Evolutionary conservation across 2,888 invertebrate genomes (phyloP).

Genomic region (Orchestes rusci): DNA sequence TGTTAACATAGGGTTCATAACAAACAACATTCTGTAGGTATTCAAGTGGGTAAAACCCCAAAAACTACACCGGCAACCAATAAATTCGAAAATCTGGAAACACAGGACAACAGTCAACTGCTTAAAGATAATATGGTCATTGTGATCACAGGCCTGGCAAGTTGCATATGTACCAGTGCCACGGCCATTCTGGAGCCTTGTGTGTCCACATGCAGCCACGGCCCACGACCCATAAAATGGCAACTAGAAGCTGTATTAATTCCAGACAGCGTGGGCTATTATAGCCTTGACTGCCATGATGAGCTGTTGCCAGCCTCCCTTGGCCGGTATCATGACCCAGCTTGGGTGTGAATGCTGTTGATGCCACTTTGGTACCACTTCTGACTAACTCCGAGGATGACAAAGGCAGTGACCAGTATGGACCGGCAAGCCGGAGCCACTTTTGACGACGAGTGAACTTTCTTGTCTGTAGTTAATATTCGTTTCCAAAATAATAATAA

Average conservation of each 20-base stretch:
- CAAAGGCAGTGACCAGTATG: slow-evolving; percentile 57
- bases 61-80: slow-evolving; percentile 23
- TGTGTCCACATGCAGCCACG: slow-evolving; percentile 67
- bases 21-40: too few species aligned
- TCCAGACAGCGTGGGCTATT: slow-evolving; percentile 78
- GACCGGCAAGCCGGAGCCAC: too few species aligned
- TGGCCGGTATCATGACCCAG: slow-evolving; percentile 44
- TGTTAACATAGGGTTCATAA: too few species aligned
- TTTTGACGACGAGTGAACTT: too few species aligned
- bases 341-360: slow-evolving; percentile 67
- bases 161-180: slow-evolving; percentile 71
- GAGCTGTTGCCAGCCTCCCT: slow-evolving; percentile 63
- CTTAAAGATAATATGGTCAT: slow-evolving; percentile 59
- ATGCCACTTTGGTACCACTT: slow-evolving; percentile 72
- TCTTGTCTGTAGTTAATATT: too few species aligned
- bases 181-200: slow-evolving; percentile 81
- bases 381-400: slow-evolving; percentile 65
- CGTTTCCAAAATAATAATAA: too few species aligned
- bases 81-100: slow-evolving; percentile 19
- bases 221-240: slow-evolving; percentile 63
- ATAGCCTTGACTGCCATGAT: too few species aligned
- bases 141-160: slow-evolving; percentile 56
- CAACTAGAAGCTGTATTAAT: slow-evolving; percentile 76
- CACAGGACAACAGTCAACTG: too few species aligned
- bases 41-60: slow-evolving; percentile 21